Evolutionary conservation across 2,888 invertebrate species (phyloP).

Genomic region (Rugalucina vietnamica): DNA sequence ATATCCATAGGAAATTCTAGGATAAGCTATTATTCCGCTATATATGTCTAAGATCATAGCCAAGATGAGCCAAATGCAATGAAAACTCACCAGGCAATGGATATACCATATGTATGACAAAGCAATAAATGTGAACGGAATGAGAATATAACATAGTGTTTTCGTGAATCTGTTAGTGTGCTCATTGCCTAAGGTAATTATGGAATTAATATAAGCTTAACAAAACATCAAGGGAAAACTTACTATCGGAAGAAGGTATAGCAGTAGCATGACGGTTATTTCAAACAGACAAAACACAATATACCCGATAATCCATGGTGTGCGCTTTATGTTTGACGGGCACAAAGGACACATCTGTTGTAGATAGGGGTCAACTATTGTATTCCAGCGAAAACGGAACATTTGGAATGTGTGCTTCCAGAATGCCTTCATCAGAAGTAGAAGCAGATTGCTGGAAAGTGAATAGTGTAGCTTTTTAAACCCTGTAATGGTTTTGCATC

Average conservation of each 20-base stretch:
- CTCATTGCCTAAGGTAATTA: background rate
- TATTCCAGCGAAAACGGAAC: conserved; percentile 13
- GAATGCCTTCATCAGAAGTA: conserved; percentile 37
- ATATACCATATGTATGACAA: conserved; percentile 44
- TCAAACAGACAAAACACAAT: conserved; percentile 27
- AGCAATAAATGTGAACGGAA: conserved; percentile 12
- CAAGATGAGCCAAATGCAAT: conserved; percentile 47
- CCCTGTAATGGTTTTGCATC: too few species aligned
- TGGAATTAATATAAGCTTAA: conserved; percentile 19
- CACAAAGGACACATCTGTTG: too few species aligned
- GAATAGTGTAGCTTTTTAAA: too few species aligned
- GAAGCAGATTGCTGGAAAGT: too few species aligned
- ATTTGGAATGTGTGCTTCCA: conserved; percentile 22
- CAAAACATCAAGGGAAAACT: conserved; percentile 29
- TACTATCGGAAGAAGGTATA: conserved; percentile 39
- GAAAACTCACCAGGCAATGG: conserved; percentile 45
- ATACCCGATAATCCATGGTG: background rate
- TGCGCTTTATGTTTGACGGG: too few species aligned
- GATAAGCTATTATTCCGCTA: conserved; percentile 45
- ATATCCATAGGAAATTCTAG: conserved; percentile 48
- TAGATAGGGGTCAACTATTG: background rate
- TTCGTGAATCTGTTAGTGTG: background rate
- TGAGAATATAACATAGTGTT: background rate
- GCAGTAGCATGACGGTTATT: background rate
- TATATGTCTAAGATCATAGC: conserved; percentile 47